Evolutionary conservation across 2,797 vertebrate genomes (phyloP).

Genomic region (Triplophysa bombifrons): DNA sequence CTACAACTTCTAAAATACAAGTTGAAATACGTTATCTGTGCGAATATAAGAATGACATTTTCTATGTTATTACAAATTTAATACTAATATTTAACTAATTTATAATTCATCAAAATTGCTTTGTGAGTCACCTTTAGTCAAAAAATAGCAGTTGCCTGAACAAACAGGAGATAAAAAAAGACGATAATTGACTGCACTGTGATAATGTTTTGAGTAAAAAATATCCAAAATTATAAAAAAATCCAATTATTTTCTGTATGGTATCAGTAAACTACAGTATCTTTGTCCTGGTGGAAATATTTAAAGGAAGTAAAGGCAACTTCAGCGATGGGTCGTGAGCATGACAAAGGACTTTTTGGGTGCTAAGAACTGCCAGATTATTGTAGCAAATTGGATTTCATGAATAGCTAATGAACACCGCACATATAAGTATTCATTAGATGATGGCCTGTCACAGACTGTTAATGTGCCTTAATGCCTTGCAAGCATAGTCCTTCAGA

Average conservation of each 20-base stretch:
- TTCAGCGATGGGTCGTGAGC: not conserved
- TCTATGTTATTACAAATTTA: no score
- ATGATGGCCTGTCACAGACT: conserved; percentile 36
- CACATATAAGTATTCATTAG: conserved; percentile 50
- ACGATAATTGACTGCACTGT: no score
- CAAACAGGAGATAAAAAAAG: no score
- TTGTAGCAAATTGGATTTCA: conserved; percentile 55
- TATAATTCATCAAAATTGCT: no score
- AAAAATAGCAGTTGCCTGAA: no score
- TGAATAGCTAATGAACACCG: conserved; percentile 40
- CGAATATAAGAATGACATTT: no score
- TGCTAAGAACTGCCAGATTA: conserved; percentile 33
- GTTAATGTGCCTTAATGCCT: conserved; percentile 12
- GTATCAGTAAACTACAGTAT: conserved; percentile 1
- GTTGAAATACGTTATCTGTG: no score
- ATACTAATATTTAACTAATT: no score
- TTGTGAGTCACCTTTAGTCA: no score
- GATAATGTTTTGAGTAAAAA: no score
- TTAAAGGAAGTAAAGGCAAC: conserved; percentile 28
- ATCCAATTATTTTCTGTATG: conserved; percentile 27
- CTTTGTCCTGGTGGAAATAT: conserved; percentile 40
- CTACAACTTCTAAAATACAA: no score
- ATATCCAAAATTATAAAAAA: no score
- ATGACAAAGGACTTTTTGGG: conserved; percentile 54
- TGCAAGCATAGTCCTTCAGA: not conserved